These are phyloP conservation scores for Cactoblastis cactorum DNA, from an alignment of 2,888 invertebrate genomes.

Conservation along the genomic window DNA sequence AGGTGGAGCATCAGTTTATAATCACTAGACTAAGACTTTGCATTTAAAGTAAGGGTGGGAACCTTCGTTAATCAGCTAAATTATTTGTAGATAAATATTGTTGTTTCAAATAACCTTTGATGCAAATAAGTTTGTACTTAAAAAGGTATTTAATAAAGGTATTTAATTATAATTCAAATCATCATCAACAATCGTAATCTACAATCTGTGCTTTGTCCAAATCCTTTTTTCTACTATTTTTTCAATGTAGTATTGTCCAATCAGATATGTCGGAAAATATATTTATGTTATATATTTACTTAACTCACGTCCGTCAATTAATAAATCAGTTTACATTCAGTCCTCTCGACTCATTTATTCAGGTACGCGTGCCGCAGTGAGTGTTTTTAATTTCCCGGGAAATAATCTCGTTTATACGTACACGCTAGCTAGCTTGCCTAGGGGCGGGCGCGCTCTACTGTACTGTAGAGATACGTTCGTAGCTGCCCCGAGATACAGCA, in stretches of 20 bases:
- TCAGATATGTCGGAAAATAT: slow-evolving; percentile 36
- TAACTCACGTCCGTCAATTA: slow-evolving; percentile 45
- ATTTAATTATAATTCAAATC: too few species aligned
- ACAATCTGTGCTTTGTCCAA: slow-evolving; percentile 23
- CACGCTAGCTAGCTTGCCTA: neutral
- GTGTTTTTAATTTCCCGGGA: slow-evolving; percentile 28
- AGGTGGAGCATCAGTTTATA: too few species aligned
- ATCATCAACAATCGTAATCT: too few species aligned
- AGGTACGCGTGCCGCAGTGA: slow-evolving; percentile 29
- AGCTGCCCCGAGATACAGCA: slow-evolving; percentile 15
- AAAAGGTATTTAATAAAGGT: too few species aligned
- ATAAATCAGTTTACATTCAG: slow-evolving; percentile 57
- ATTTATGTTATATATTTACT: slow-evolving; percentile 34
- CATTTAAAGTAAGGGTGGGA: too few species aligned
- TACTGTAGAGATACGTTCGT: neutral
- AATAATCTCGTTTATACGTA: slow-evolving; percentile 1
- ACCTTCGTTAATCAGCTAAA: too few species aligned
- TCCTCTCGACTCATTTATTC: slow-evolving; percentile 35
- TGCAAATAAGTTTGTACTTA: neutral
- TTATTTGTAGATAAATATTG: too few species aligned
- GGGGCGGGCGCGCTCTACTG: neutral
- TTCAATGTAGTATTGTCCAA: too few species aligned
- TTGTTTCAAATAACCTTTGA: too few species aligned
- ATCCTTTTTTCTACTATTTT: slow-evolving; percentile 10
- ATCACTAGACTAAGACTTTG: too few species aligned